phyloP scores from a whole-genome alignment of 2,797 vertebrate species.

The Pseudopleuronectes americanus region DNA sequence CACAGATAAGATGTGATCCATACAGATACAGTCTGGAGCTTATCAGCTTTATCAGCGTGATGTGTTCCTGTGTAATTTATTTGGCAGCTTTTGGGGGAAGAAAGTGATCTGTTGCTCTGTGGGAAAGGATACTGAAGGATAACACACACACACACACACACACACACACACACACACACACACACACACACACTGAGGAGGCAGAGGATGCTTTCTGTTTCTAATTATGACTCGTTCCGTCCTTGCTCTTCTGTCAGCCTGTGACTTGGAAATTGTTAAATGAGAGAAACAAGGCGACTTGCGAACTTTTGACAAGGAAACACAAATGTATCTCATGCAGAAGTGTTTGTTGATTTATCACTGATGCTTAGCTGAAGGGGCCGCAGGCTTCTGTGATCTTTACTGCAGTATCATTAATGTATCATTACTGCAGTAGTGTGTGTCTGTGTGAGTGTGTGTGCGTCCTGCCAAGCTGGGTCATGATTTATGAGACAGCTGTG shows the following conservation, averaged over 20 bases:
- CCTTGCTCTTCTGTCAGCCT: background rate
- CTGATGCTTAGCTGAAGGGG: constrained; percentile 19
- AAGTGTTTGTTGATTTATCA: background rate
- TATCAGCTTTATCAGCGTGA: constrained; percentile 34
- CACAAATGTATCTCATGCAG: background rate
- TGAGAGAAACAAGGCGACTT: background rate
- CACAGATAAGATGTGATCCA: background rate
- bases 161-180: constrained; percentile 2
- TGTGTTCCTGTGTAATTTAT: constrained; percentile 33
- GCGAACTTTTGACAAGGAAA: background rate
- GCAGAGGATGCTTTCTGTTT: constrained; percentile 16
- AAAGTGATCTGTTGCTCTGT: constrained; percentile 29
- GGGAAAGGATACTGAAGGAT: constrained; percentile 32
- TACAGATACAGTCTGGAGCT: constrained; percentile 25
- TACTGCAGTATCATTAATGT: constrained; percentile 36
- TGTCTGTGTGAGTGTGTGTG: background rate
- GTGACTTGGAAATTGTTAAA: background rate
- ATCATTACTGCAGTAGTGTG: background rate
- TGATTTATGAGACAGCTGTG: constrained; percentile 24
- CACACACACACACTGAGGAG: constrained; percentile 12
- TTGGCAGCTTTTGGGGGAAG: constrained; percentile 19
- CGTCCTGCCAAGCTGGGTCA: background rate
- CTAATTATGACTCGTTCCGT: constrained; percentile 15
- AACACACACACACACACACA: constrained; percentile 31
- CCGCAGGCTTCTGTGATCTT: constrained; percentile 21